Percentiles rank a stretch among this genome's conserved stretches.
Conservation (phyloP, 2,888 invertebrate genomes). For the Eristalinus aeneus region DNA sequence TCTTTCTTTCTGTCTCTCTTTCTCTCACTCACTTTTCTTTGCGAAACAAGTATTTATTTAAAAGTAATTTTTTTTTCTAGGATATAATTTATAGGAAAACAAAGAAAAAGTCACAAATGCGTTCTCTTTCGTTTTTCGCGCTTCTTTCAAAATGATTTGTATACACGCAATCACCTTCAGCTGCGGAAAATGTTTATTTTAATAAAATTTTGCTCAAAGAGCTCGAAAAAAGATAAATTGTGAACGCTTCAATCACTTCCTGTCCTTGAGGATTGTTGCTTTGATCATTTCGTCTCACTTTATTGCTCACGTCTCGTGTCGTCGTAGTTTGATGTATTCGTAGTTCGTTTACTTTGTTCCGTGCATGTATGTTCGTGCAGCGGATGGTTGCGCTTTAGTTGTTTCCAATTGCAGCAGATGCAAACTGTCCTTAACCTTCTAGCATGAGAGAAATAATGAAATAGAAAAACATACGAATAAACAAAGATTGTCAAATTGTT, state of each 20-base stretch:
- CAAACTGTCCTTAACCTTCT: background rate
- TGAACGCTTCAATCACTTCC: background rate
- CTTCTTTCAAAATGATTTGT: constrained; percentile 28
- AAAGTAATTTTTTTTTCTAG: constrained; percentile 36
- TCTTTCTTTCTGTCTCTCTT: background rate
- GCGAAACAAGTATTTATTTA: constrained; percentile 44
- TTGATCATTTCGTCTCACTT: background rate
- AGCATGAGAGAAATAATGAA: constrained; percentile 1
- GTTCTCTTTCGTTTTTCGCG: constrained; percentile 16
- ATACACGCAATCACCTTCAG: background rate
- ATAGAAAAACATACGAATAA: background rate
- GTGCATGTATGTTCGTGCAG: background rate
- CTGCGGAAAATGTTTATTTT: constrained; percentile 46
- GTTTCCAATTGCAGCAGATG: background rate
- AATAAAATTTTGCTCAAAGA: constrained; percentile 60
- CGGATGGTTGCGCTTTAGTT: background rate
- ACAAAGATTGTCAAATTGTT: background rate
- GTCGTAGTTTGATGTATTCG: background rate
- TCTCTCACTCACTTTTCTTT: background rate
- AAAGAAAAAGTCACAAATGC: background rate
- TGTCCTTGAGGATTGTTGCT: background rate
- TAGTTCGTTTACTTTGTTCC: background rate
- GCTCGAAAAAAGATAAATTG: constrained; percentile 25
- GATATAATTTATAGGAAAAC: constrained; percentile 3
- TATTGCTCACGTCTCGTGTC: background rate